phyloP scores from a whole-genome alignment of 2,888 invertebrate genomes.

The Amblyjoppa proteus region DNA sequence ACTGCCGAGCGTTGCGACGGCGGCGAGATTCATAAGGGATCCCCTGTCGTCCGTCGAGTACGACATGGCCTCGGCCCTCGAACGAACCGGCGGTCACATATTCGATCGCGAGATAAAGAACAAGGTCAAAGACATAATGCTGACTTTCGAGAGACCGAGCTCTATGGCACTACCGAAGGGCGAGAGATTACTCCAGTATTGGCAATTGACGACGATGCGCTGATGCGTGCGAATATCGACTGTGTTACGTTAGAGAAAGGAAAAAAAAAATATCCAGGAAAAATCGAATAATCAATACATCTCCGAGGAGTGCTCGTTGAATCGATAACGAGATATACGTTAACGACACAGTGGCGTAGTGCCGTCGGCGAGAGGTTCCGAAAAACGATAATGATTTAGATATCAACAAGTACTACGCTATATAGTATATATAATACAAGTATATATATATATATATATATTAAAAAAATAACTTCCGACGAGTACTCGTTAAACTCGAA shows the following conservation, averaged over 20 bases:
- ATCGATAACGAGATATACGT: slow-evolving; percentile 30
- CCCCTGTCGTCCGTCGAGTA: slow-evolving; percentile 89
- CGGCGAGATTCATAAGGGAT: slow-evolving; percentile 90
- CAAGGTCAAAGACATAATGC: slow-evolving; percentile 90
- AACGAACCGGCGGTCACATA: slow-evolving; percentile 89
- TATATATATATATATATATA: slow-evolving; percentile 14
- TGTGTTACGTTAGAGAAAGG: slow-evolving; percentile 44
- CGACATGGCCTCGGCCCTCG: slow-evolving; percentile 89
- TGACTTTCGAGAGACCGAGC: slow-evolving; percentile 91
- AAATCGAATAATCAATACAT: slow-evolving; percentile 26
- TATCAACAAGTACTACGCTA: slow-evolving; percentile 28
- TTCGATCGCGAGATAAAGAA: slow-evolving; percentile 93
- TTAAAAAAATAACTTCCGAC: background rate
- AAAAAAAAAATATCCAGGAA: slow-evolving; percentile 30
- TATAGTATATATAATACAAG: slow-evolving; percentile 14
- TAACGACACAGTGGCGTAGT: slow-evolving; percentile 39
- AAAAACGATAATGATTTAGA: slow-evolving; percentile 18
- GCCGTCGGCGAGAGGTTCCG: slow-evolving; percentile 5
- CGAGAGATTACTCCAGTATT: slow-evolving; percentile 90
- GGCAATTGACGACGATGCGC: slow-evolving; percentile 85
- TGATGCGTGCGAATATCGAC: slow-evolving; percentile 64
- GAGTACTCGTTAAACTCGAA: slow-evolving; percentile 22
- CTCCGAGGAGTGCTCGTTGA: slow-evolving; percentile 33
- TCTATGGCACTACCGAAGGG: slow-evolving; percentile 87
- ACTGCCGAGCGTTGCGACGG: slow-evolving; percentile 90